Evolutionary conservation across 1,140 invertebrate species (phyloP).

Genomic region (Musca domestica): DNA sequence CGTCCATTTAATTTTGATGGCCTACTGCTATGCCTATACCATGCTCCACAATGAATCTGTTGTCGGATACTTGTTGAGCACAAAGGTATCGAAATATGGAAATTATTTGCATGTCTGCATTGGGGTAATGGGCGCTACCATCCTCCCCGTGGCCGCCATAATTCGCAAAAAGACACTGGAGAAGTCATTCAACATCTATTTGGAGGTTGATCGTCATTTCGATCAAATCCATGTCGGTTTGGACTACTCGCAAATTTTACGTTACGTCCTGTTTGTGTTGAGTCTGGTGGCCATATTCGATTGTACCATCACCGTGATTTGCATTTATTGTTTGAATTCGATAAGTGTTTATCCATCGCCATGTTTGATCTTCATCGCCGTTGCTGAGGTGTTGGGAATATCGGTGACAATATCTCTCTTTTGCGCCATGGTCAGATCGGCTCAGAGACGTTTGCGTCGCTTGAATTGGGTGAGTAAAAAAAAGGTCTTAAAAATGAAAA

Average conservation of each 20-base stretch:
- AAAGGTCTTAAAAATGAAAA: too few species aligned
- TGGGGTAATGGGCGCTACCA: constrained; percentile 38
- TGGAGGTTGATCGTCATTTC: constrained; percentile 40
- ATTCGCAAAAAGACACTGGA: constrained; percentile 38
- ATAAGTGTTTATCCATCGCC: constrained; percentile 19
- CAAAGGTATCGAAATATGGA: constrained; percentile 41
- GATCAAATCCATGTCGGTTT: constrained; percentile 36
- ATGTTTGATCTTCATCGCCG: background rate
- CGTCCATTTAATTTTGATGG: constrained; percentile 36
- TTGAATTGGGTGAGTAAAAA: constrained; percentile 23
- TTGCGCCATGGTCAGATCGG: constrained; percentile 2
- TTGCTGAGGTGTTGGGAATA: constrained; percentile 9
- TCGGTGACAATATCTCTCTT: constrained; percentile 3
- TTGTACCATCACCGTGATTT: background rate
- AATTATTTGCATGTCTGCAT: constrained; percentile 44
- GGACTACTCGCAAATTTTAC: constrained; percentile 43
- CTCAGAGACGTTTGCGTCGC: background rate
- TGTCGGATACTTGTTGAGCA: constrained; percentile 45
- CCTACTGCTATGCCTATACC: constrained; percentile 42
- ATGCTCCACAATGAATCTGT: constrained; percentile 41
- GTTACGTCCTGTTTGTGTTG: constrained; percentile 18
- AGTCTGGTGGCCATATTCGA: background rate
- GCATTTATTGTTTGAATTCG: background rate
- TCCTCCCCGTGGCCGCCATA: constrained; percentile 41
- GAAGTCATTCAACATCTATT: constrained; percentile 36